phyloP scores from a whole-genome alignment of 2,888 invertebrate species.

The Polydesmus complanatus region DNA sequence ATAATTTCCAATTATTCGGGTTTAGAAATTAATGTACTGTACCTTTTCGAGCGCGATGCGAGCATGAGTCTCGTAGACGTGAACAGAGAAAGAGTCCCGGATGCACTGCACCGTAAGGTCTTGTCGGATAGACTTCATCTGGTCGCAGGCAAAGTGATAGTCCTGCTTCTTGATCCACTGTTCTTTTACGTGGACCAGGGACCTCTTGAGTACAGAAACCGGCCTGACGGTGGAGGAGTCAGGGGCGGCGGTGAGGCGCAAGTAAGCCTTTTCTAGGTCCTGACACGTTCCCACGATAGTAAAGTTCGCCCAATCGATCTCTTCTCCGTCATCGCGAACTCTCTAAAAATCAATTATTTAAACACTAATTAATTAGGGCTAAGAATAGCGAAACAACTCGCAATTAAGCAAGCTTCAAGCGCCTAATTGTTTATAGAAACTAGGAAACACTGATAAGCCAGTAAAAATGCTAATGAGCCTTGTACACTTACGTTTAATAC shows the following conservation, averaged over 20 bases:
- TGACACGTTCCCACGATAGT: slow-evolving; percentile 89
- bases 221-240: slow-evolving; percentile 84
- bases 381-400: slow-evolving; percentile 1
- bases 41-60: slow-evolving; percentile 86
- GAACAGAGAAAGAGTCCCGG: slow-evolving; percentile 84
- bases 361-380: too few species aligned
- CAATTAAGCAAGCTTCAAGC: too few species aligned
- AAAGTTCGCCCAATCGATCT: slow-evolving; percentile 69
- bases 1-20: too few species aligned
- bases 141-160: slow-evolving; percentile 95
- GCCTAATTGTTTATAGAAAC: too few species aligned
- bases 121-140: slow-evolving; percentile 94
- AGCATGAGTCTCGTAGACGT: slow-evolving; percentile 98
- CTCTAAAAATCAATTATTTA: slow-evolving; percentile 16
- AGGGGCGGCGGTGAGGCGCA: slow-evolving; percentile 84
- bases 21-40: neutral
- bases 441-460: too few species aligned
- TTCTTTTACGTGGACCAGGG: slow-evolving; percentile 77
- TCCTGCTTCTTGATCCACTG: slow-evolving; percentile 82
- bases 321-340: slow-evolving; percentile 39
- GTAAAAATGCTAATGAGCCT: too few species aligned
- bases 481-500: too few species aligned
- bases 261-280: slow-evolving; percentile 89
- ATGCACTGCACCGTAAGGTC: slow-evolving; percentile 97
- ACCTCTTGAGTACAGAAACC: slow-evolving; percentile 62